Evolutionary conservation across 2,888 invertebrate species (phyloP), one percentile per base, ranked within the genome.

Genomic region (Lycia hirtaria): DNA sequence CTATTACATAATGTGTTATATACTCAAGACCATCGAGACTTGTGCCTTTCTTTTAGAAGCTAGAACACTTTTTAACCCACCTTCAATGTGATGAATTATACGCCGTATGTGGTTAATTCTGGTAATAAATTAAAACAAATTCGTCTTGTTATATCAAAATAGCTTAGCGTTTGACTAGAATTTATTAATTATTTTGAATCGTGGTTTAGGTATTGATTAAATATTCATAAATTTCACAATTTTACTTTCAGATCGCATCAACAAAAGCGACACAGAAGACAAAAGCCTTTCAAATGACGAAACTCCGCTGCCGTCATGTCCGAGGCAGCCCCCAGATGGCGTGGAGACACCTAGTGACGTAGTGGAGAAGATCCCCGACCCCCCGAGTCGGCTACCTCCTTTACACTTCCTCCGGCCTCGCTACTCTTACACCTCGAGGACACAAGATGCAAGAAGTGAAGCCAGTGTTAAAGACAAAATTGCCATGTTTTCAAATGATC

Each of bases 381-480:
- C 87, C 65, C 81, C 88, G 61, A 75, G 86, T 55, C 81, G 84
- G 37, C 72, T 87, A 4, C 89, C 91, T 19, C 84, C 88, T 20
- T 80, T 87, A 7, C 65, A 59, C 44, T 67, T 67, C 56, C 37
- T 53, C n/a, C 83, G 92, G 19, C 76, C 86, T 48, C 83, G 90
- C 20, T 85, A 81, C 61, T 87, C 89, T 1, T 85, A 93, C 61
- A 80, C 81, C n/a, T 90, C 91, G 2, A 88, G 95, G 93, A 92
- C 94, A 56, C 95, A 96, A 83, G 96, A 96, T 85, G 96, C 96
- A 68, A 94, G 95, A 75, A 96, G 96, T 64, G 96, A 96, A 83
- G 94, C 94, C 66, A 96, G 96, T 73, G 96, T 97, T 52, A 94
- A 95, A 74, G 97, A 97, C 78, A 97, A 97, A 88, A 97, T 97